Percentiles rank a stretch among this genome's conserved stretches.
Conservation (phyloP, 2,797 vertebrate genomes). For the Megalops cyprinoides region DNA sequence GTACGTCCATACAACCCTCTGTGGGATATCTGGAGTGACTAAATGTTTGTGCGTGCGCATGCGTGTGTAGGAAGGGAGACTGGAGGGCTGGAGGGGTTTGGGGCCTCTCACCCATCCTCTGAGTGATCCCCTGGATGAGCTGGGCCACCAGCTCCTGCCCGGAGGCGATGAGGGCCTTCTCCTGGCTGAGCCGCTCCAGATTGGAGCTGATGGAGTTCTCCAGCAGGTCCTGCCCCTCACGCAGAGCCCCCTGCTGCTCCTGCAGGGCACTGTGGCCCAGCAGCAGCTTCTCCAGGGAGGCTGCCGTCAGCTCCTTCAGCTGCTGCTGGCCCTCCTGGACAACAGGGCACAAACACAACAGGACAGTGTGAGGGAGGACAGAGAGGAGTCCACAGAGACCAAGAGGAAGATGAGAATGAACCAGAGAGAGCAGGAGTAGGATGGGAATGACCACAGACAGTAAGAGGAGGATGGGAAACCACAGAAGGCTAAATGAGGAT, state of each 20-base stretch:
- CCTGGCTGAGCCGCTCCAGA: constrained; percentile 68
- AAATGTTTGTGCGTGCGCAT: neutral
- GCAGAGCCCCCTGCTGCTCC: constrained; percentile 64
- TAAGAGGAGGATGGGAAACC: neutral
- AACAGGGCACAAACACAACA: neutral
- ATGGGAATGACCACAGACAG: neutral
- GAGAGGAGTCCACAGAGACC: neutral
- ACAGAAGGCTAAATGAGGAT: neutral
- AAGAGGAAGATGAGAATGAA: neutral
- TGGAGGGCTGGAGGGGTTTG: too few species aligned
- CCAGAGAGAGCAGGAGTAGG: neutral
- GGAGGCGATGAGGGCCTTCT: constrained; percentile 74
- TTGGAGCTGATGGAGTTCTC: constrained; percentile 68
- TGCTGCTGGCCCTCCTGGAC: constrained; percentile 77
- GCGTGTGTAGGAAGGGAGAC: too few species aligned
- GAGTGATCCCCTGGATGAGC: constrained; percentile 72
- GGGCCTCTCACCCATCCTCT: constrained; percentile 73
- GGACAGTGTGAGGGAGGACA: neutral
- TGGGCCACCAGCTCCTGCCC: constrained; percentile 73
- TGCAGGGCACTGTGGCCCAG: constrained; percentile 73
- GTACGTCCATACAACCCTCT: too few species aligned
- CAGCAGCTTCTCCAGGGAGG: constrained; percentile 76
- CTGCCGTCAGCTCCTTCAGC: constrained; percentile 73
- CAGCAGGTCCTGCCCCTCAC: constrained; percentile 68
- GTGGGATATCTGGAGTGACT: too few species aligned